Evolutionary conservation across 2,113 vertebrate species (phyloP).

Genomic region (Anolis sagrei): DNA sequence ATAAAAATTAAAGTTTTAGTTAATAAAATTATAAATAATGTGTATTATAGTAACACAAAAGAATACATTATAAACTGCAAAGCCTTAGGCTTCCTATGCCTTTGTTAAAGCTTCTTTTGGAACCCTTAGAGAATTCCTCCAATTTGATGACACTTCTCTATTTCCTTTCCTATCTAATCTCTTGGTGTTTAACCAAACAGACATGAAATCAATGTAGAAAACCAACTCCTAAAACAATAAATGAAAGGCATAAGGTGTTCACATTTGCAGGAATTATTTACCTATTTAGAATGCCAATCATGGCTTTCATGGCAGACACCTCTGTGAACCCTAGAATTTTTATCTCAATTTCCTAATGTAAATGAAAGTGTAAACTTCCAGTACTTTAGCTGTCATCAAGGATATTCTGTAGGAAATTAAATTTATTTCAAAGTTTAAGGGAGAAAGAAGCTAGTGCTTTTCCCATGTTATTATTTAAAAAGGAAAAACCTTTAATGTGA

Average conservation of each 20-base stretch:
- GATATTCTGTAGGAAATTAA: background rate
- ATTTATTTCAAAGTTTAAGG: background rate
- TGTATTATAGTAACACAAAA: background rate
- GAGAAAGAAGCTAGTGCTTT: background rate
- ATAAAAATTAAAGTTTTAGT: background rate
- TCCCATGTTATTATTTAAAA: background rate
- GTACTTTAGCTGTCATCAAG: background rate
- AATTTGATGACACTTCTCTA: background rate
- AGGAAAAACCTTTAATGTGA: accelerated
- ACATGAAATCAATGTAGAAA: background rate
- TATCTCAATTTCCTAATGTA: background rate
- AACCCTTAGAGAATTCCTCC: background rate
- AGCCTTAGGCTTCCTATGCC: background rate
- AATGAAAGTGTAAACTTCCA: background rate
- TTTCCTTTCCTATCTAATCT: too few species aligned
- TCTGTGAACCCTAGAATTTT: background rate
- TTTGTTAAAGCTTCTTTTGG: background rate
- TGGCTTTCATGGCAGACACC: background rate
- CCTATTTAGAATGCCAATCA: background rate
- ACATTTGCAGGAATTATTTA: too few species aligned
- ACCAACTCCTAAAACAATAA: background rate
- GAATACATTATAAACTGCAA: background rate
- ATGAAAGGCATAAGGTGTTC: background rate
- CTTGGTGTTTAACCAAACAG: background rate
- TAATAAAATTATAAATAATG: background rate